Evolutionary conservation across 2,113 vertebrate genomes (phyloP).

Genomic region (Ciconia maguari): DNA sequence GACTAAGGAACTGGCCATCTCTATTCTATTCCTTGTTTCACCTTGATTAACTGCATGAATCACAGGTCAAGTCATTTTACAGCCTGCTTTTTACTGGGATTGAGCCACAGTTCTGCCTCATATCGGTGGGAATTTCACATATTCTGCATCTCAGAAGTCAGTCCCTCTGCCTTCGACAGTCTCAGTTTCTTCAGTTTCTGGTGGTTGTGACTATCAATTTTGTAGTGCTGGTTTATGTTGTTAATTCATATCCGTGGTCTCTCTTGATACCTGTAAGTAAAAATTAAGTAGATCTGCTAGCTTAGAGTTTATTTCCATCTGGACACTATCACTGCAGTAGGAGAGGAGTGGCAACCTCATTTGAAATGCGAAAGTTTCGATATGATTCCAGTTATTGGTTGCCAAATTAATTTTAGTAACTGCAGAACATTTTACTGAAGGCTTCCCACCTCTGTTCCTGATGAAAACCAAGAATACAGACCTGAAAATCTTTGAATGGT

Average conservation of each 20-base stretch:
- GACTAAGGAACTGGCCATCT: neutral
- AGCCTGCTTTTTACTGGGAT: neutral
- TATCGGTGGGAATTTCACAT: neutral
- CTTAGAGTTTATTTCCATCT: neutral
- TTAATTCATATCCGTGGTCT: neutral
- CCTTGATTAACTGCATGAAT: neutral
- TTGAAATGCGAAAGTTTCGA: neutral
- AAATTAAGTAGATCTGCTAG: neutral
- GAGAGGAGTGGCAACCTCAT: neutral
- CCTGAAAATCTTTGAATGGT: constrained; percentile 18
- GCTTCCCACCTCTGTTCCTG: constrained; percentile 28
- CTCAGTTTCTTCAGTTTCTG: neutral
- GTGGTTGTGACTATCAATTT: neutral
- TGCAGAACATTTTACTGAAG: neutral
- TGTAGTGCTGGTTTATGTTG: neutral
- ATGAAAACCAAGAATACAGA: constrained; percentile 3
- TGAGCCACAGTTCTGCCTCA: neutral
- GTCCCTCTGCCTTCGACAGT: neutral
- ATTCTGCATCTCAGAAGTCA: neutral
- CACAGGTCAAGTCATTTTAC: neutral
- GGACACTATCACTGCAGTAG: neutral
- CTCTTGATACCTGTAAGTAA: neutral
- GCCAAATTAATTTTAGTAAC: constrained; percentile 16
- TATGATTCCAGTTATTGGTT: constrained; percentile 13
- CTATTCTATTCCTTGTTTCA: neutral